Evolutionary conservation across 2,113 vertebrate genomes (phyloP).

Genomic region (Cynocephalus volans): DNA sequence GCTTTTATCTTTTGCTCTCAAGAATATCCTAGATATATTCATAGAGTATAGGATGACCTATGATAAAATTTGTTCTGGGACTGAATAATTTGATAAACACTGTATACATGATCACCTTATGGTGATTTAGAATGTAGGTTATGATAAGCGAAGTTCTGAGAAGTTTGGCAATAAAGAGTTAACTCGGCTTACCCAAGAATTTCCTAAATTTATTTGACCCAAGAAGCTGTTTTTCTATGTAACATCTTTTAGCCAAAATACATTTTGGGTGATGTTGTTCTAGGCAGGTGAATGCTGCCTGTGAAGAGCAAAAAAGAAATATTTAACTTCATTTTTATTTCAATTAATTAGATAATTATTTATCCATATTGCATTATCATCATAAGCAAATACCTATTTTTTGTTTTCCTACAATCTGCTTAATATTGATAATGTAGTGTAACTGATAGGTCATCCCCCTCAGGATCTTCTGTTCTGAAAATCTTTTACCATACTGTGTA

Average conservation of each 20-base stretch:
- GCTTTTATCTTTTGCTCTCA: background rate
- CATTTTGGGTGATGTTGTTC: background rate
- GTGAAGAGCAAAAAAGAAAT: background rate
- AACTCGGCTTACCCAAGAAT: background rate
- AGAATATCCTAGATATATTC: background rate
- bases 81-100: background rate
- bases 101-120: background rate
- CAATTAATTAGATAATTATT: slow-evolving; percentile 11
- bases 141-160: slow-evolving; percentile 24
- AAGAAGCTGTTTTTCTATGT: background rate
- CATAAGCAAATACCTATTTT: background rate
- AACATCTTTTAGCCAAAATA: slow-evolving; percentile 11
- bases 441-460: background rate
- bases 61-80: background rate
- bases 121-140: background rate
- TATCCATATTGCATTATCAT: background rate
- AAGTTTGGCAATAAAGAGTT: slow-evolving; percentile 23
- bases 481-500: background rate
- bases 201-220: background rate
- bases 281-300: background rate
- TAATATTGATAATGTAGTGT: background rate
- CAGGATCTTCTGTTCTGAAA: background rate
- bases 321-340: slow-evolving; percentile 43
- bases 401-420: background rate
- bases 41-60: background rate